Evolutionary conservation across 2,797 vertebrate genomes (phyloP).

Genomic region (Triplophysa bombifrons): DNA sequence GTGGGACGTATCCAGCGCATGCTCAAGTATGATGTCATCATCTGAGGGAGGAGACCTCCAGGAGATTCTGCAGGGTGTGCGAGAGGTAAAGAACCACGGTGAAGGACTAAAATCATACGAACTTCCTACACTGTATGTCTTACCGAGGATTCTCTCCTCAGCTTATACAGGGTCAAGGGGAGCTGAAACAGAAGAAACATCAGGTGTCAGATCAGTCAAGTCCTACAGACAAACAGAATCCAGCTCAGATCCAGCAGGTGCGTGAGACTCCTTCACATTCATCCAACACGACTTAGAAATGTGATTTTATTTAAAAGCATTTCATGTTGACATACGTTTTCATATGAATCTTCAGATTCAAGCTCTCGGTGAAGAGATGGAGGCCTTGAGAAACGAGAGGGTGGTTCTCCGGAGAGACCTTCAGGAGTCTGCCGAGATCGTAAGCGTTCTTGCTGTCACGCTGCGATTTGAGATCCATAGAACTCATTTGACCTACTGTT

Average conservation of each 20-base stretch:
- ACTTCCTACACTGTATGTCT: not conserved
- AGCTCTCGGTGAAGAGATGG: conserved; percentile 42
- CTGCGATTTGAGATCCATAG: not conserved
- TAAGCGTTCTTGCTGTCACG: not conserved
- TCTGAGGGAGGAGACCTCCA: conserved; percentile 45
- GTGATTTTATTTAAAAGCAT: too few relatives aligned
- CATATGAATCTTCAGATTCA: conserved; percentile 24
- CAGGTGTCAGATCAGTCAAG: not conserved
- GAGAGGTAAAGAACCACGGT: conserved; percentile 44
- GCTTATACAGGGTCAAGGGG: conserved; percentile 53
- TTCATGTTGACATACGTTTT: not conserved
- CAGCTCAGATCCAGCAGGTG: conserved; percentile 41
- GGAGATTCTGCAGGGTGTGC: conserved; percentile 52
- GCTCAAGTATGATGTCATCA: not conserved
- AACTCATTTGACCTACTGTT: not conserved
- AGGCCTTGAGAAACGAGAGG: conserved; percentile 40
- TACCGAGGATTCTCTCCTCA: not conserved
- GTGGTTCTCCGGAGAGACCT: conserved; percentile 37
- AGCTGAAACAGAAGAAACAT: conserved; percentile 41
- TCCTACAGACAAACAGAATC: conserved; percentile 12
- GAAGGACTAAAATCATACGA: not conserved
- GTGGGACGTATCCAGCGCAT: not conserved
- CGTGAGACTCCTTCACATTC: not conserved
- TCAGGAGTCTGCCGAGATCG: conserved; percentile 46
- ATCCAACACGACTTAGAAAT: not conserved